Base-by-base conservation (phyloP, 2,888 invertebrate genomes). In the Callimorpha dominula region DNA sequence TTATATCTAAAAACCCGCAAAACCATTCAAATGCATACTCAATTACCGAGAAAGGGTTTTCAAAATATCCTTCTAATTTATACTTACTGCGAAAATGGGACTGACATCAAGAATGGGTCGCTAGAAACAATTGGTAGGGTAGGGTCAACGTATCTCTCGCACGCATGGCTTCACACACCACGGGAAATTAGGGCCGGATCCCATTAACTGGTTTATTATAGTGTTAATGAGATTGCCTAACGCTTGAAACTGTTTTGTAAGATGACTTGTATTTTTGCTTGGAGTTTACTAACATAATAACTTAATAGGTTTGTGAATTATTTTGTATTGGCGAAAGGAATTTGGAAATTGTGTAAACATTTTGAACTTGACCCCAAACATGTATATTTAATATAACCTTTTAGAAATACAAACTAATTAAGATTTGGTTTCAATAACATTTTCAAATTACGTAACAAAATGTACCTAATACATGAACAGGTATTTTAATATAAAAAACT, bases 71-170 rank as follows among this genome's bases (percentile, higher is more conserved):
- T 52, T 46, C 40, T 72, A 63, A 72, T 72, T 68, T 64, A 72
- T 68, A 63, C 52, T 54, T 20, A 42, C 60, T 49, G 40, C 46
- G 57, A 68, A 43, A 71, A 66, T 63, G 71, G 20, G 52, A 12
- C 43, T 71, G 31, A 43, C 71, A 31, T 67, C 46, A 49, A 57
- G 43, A 42, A 64, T 64, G 43, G 60, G 66, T 67, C 15, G 65
- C 70, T 70, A 78, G 85, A 75, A 80, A 84, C 85, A 82, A 81
- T 81, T 82, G 78, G 50, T 60, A 77, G 72, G 77, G 71, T 71
- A 17, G 66, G 80, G 73, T 62, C 74, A 42, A 76, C 74, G 76
- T 82, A 82, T 82, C 85, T 72, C 43, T 67, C 14, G 68, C 71
- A 85, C 83, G 72, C 73, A 74, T 70, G 76, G 78, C 65, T 73